A percentile compares a stretch with the other conserved stretches of the same genome.
Evolutionary conservation across 2,113 vertebrate species (phyloP).

Genomic region (Sinocyclocheilus anshuiensis): DNA sequence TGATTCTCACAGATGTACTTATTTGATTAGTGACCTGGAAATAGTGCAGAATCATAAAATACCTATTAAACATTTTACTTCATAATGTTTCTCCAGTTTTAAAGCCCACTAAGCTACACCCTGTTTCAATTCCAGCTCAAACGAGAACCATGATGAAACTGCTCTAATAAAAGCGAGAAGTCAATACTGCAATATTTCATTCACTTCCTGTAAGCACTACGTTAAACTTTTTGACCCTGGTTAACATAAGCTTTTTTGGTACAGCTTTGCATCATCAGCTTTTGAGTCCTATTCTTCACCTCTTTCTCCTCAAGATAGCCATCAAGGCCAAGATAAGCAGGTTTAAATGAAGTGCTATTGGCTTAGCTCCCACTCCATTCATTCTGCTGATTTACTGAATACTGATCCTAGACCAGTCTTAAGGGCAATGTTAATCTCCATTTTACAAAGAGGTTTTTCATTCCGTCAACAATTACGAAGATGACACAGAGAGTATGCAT

Average conservation of each 20-base stretch:
- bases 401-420: background rate
- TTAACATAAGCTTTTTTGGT: background rate
- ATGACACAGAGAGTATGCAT: background rate
- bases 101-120: background rate
- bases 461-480: background rate
- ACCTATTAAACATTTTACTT: background rate
- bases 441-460: background rate
- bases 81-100: background rate
- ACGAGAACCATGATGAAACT: background rate
- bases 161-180: background rate
- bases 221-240: background rate
- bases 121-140: background rate
- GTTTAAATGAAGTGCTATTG: conserved; percentile 31
- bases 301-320: conserved; percentile 5
- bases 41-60: too few species aligned
- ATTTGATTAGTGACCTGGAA: too few species aligned
- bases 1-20: too few species aligned
- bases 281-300: background rate
- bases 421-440: background rate
- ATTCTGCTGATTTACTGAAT: conserved; percentile 5
- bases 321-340: conserved; percentile 30
- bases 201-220: background rate
- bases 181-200: background rate
- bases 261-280: conserved; percentile 12
- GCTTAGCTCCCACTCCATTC: conserved; percentile 25